Evolutionary conservation across 2,888 invertebrate genomes (phyloP), one percentile per base, ranked within the genome.

Genomic region (Cephus pulcher): DNA sequence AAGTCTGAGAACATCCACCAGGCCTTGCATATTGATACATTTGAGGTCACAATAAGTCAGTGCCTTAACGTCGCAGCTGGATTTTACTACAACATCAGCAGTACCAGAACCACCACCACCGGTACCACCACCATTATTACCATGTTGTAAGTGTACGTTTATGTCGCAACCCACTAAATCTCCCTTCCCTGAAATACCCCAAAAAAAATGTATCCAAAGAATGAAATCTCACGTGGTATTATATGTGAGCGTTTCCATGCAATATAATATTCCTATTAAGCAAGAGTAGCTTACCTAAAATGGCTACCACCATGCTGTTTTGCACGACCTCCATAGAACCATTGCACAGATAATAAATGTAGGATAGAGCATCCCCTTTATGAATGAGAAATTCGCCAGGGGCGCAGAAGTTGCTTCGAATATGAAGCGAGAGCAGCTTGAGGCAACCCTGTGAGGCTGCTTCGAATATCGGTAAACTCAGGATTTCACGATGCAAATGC

Each of bases 261-360:
- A 23, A 56, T 56, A 56, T 23, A 56, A 23, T 56, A 56, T 56
- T 56, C 9, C 9, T 2, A 40, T 6, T 56, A 56, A 56, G 9
- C 6, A 34, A 12, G 37, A 34, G 15, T 34, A 69, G 23, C 95
- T 94, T 92, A 98, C 98, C 98, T 84, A 98, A 93, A 88, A 99
- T 98, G 79, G 98, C 98, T 33, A 98, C 98, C 76, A 98, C 98
- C 97, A 98, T 98, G 82, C 96, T 96, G 88, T 98, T 96, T 91
- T 98, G 98, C 88, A 98, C 96, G 73, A 98, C 98, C 92, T 98
- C 98, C 98, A 98, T 98, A 37, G 98, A 98, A 11, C 98, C 98
- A 90, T 98, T 98, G 93, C 98, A 98, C 84, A 98, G 95, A 92
- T 98, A 98, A 92, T 98, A 98, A 87, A 98, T 97, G 90, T 97